Base-by-base conservation (phyloP, 2,797 vertebrate genomes). In the Myotis myotis region DNA sequence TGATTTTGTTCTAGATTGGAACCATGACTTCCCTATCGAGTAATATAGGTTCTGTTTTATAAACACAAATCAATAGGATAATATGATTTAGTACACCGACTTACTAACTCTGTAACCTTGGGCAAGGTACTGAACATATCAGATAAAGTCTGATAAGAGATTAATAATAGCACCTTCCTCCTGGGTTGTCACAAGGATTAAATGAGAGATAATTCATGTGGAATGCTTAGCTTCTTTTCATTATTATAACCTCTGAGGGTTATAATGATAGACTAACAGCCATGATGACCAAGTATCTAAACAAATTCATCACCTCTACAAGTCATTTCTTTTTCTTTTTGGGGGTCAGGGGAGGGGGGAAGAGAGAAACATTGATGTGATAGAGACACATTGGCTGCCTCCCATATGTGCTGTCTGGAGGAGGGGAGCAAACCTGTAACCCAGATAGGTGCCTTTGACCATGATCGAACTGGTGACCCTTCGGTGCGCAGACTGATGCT, bases 31-130 rank as follows among this genome's bases (percentile, higher is more conserved):
- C 10, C 5, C 64, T 82, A 47, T 1, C 53, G 4, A 96, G 57
- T 85, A 74, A 22, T 30, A 23, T 0, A 96, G 44, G 55, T 74
- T 88, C 60, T 91, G 53, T 51, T 87, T 84, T 71, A 68, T 70
- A 94, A 92, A 66, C 47, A 83, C 33, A 94, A 87, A 75, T 36
- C 57, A 90, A 70, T 15, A 78, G 25, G 41, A 89, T 68, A 90
- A 91, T 4, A 87, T 33, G 28, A 87, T 84, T 94, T 75, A 75
- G 44, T 70, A 79, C 9, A 80, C 2, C 36, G 51, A 75, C 22
- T 71, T 84, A 55, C 12, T 71, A 80, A 30, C 51, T 87, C 38
- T 84, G 20, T 84, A 55, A 93, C 51, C 23, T 49, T 90, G 33
- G 51, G 66, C n/a, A 91, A 76, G 60, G 91, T 83, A 72, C 41